Evolutionary conservation across 2,888 invertebrate genomes (phyloP), one percentile per base, ranked within the genome.

Genomic region (Imbricaverruca yamaguchii): DNA sequence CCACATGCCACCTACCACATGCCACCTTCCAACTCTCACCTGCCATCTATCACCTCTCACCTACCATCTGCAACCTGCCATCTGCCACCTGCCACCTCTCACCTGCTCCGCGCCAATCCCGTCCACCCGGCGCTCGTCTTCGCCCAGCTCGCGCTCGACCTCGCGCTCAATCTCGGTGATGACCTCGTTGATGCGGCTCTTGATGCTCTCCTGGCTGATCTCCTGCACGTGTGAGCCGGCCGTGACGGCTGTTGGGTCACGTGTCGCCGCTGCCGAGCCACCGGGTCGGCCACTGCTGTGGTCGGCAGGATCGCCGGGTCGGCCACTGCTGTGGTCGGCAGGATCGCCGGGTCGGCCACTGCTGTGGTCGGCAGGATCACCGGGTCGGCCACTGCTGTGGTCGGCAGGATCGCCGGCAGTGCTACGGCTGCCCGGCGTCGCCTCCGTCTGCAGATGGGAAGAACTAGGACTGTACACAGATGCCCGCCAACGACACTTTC

Each of bases 161-260:
- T 74, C 74, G 6, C 74, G 74, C 55, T 74, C 74, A 4, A 74
- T 74, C 74, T 74, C 74, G 9, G 74, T 74, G 53, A 74, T 74
- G 53, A 74, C 74, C 55, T 74, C 74, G 11, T 74, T 74, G 53
- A 74, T 53, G 9, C 74, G 74, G 55, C 55, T 74, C 53, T 74
- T 74, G 74, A 74, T 74, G 53, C 55, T 74, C 74, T 74, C 18
- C 21, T 74, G 74, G 53, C 74, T 74, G 18, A 74, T 74, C 21
- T 74, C 74, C 18, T 74, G 74, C 39, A 67, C 67, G 67, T 67
- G 67, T 1, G 39, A 1, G 3, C 25, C 0, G 13, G 39, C 23
- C 13, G 12, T 9, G 25, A 15, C 25, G 7, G 63, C 63, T 61
- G 15, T 10, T 9, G 10, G 10, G 7, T 23, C n/a, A 21, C 63